These are phyloP conservation scores for Euwallacea similis DNA, from an alignment of 1,140 invertebrate genomes.

Conservation along the genomic window DNA sequence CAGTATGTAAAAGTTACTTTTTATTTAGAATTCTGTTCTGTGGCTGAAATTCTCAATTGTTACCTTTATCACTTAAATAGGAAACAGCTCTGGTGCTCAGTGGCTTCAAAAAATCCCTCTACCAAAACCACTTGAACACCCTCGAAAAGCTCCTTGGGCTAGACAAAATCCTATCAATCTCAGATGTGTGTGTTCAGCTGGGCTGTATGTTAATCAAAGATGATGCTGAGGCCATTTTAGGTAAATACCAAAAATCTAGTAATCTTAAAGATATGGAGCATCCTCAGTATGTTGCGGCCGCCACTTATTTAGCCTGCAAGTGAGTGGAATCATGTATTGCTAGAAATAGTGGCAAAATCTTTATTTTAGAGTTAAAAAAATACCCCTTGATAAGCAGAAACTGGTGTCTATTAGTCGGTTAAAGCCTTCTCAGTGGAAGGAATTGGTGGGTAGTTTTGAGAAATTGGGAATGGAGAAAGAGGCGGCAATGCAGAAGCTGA, in stretches of 20 bases:
- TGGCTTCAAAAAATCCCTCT: constrained; percentile 50
- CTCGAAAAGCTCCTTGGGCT: constrained; percentile 54
- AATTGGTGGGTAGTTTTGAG: constrained; percentile 53
- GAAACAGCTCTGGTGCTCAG: constrained; percentile 53
- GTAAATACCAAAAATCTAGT: constrained; percentile 48
- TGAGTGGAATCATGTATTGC: constrained; percentile 16
- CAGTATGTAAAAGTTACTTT: neutral
- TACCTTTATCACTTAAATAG: constrained; percentile 36
- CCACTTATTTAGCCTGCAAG: constrained; percentile 54
- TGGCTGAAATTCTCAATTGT: neutral
- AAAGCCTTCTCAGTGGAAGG: constrained; percentile 53
- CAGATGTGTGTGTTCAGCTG: constrained; percentile 54
- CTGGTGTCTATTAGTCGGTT: constrained; percentile 53
- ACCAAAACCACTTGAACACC: constrained; percentile 53
- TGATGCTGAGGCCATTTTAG: constrained; percentile 51
- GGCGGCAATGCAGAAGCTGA: neutral
- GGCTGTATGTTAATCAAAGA: constrained; percentile 50
- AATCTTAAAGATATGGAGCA: constrained; percentile 49
- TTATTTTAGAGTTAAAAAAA: constrained; percentile 45
- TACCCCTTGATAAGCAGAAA: constrained; percentile 51
- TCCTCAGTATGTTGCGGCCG: constrained; percentile 55
- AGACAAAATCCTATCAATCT: constrained; percentile 50
- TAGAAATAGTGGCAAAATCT: neutral
- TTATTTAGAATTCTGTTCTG: neutral
- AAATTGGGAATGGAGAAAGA: constrained; percentile 43